Conservation (phyloP, 2,113 vertebrate genomes). For the Ammospiza caudacuta region DNA sequence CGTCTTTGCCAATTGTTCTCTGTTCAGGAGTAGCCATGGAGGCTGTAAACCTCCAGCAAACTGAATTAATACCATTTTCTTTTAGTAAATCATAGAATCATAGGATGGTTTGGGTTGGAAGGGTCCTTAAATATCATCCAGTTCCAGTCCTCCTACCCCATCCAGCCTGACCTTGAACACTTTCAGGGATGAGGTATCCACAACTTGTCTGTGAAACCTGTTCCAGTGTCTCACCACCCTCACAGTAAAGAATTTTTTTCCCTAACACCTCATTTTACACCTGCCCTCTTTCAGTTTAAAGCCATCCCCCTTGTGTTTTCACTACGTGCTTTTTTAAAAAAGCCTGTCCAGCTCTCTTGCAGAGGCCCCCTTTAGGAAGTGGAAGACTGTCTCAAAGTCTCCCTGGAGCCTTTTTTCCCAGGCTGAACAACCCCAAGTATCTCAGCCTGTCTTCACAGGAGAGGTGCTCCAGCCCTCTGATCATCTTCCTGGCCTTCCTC, state of each 20-base stretch:
- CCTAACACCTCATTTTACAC: background rate
- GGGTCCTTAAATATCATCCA: background rate
- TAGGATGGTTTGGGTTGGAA: background rate
- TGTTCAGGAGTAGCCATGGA: background rate
- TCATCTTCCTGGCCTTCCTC: background rate
- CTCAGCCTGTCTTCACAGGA: background rate
- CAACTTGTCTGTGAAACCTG: background rate
- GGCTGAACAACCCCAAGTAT: background rate
- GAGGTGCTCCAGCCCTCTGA: background rate
- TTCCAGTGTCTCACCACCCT: background rate
- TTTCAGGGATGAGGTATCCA: background rate
- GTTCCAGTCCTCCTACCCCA: background rate
- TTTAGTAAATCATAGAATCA: background rate
- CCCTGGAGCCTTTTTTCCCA: background rate
- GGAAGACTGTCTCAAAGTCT: background rate
- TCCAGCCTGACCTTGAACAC: background rate
- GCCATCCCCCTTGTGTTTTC: background rate
- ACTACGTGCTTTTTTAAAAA: background rate
- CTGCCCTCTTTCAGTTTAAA: background rate
- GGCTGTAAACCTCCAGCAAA: background rate
- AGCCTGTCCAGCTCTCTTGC: background rate
- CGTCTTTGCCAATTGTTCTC: background rate
- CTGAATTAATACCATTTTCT: background rate
- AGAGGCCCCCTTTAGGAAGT: background rate
- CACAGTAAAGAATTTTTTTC: background rate